phyloP scores from a whole-genome alignment of 1,140 invertebrate genomes.

The Branchinecta lynchi region DNA sequence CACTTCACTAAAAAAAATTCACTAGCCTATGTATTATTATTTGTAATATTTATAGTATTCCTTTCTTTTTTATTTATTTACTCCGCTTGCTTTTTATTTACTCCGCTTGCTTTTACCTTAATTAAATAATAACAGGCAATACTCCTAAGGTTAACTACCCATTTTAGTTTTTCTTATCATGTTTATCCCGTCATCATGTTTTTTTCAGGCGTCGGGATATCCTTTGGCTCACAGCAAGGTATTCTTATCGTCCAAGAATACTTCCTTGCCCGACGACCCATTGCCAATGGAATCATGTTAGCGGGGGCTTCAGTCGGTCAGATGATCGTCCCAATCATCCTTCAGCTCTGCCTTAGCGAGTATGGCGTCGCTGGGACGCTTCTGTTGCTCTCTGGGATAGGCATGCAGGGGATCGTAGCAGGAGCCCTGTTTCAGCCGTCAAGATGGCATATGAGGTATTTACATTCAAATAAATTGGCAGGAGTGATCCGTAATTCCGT shows the following conservation, averaged over 20 bases:
- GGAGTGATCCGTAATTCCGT: no score
- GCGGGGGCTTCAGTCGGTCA: constrained; percentile 27
- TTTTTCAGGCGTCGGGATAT: constrained; percentile 7
- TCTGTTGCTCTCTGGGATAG: constrained; percentile 28
- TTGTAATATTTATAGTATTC: no score
- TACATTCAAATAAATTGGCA: not conserved
- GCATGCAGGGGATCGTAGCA: constrained; percentile 25
- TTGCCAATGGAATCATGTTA: constrained; percentile 29
- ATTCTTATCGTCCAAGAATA: constrained; percentile 24
- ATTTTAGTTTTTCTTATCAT: no score
- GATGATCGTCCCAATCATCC: constrained; percentile 26
- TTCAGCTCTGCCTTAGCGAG: constrained; percentile 18
- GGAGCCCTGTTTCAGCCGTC: constrained; percentile 26
- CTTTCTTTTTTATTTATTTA: no score
- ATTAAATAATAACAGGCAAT: no score
- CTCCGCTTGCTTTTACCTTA: no score
- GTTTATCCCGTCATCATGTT: no score
- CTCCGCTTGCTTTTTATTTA: no score
- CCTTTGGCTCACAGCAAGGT: constrained; percentile 16
- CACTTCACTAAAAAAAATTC: no score
- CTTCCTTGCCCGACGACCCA: constrained; percentile 25
- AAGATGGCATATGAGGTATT: constrained; percentile 20
- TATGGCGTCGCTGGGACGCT: constrained; percentile 23
- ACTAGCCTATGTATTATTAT: no score
- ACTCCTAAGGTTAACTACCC: no score